Base-by-base conservation (phyloP, 2,888 invertebrate species). In the Tanypteryx hageni region DNA sequence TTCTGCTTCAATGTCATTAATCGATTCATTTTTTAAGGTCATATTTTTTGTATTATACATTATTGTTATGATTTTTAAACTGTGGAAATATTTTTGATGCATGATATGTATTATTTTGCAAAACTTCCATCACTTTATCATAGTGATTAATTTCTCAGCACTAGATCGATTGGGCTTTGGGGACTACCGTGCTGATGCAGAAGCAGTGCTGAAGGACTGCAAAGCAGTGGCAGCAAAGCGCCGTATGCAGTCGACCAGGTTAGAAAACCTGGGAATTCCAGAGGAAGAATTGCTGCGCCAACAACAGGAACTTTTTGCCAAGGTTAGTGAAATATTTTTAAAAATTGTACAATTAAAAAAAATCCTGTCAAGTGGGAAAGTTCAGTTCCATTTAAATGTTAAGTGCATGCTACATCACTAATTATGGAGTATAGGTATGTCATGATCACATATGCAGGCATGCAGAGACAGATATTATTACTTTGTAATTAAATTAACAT, bases 191-290 rank as follows among this genome's bases (percentile, higher is more conserved):
- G 97, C 98, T 93, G 99, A 99, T 95, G 99, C 99, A 1, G 98
- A 99, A 95, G 98, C 98, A 64, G 99, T 99, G 5, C 95, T 99
- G 92, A 97, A 98, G 94, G 99, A 98, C 95, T 99, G 99, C 95
- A 99, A 98, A 96, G 99, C 98, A 85, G 98, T 99, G 10, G 99
- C 99, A n/a, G 99, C 99, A 0, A 99, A 99, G 95, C 96, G 98
- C 93, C 96, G 99, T 94, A 96, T 99, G 93, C 99, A 99, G 95
- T 99, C 99, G 94, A 99, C 99, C 18, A 96, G 99, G 93, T 96
- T 99, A 92, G 99, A 99, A 95, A 99, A 99, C 95, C 96, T 99
- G 92, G 99, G 99, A 4, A 99, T 99, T 94, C 99, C 99, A 1
- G 99, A 99, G 95, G 99, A 99, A 95, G 99, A 99, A 95, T 95